Evolutionary conservation across 2,797 vertebrate genomes (phyloP), one percentile per base, ranked within the genome.

Genomic region (Paramormyrops hopkinsi): DNA sequence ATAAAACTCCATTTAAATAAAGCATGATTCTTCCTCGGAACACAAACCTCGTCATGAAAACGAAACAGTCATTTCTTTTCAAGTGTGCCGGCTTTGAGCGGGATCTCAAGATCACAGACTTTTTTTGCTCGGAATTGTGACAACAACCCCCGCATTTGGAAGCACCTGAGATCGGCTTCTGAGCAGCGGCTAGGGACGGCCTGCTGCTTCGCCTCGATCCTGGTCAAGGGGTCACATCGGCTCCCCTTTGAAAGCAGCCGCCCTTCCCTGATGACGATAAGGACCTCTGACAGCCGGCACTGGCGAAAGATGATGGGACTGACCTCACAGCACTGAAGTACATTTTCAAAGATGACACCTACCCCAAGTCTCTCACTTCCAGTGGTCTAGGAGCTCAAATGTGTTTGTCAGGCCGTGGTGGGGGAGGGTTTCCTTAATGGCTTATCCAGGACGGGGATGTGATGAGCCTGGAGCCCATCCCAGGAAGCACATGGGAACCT

Each of bases 201-300:
- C 41, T 88, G 17, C 59, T 88, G 56, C 3, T 48, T 50, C 44
- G 9, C 87, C n/a, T 69, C 22, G 22, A 48, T 65, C 62, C 44
- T 88, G 56, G 56, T 69, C 87, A 65, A 9, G 22, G 56, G 46
- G 46, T 50, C n/a, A 69, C 41, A 0, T 87, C 11, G 11, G 11
- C 3, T 22, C 44, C 9, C 56, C 56, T 88, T 46, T 46, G 56
- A 48, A 65, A 65, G 59, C 3, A 25, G 56, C 44, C 12, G n/a
- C 87, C n/a, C 62, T 44, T 46, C 56, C 41, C 59, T 50, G 87
- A 88, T 69, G 87, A 88, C 62, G 59, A 69, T 88, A 11, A 65
- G 17, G 54, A 59, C 7, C 76, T 82, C 76, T 46, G 41, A 82
- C 76, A 46, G 76, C 3, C 19, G 9, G 19, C 17, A 82, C 76